Conservation (phyloP, 2,113 vertebrate species). For the Tetrax tetrax region DNA sequence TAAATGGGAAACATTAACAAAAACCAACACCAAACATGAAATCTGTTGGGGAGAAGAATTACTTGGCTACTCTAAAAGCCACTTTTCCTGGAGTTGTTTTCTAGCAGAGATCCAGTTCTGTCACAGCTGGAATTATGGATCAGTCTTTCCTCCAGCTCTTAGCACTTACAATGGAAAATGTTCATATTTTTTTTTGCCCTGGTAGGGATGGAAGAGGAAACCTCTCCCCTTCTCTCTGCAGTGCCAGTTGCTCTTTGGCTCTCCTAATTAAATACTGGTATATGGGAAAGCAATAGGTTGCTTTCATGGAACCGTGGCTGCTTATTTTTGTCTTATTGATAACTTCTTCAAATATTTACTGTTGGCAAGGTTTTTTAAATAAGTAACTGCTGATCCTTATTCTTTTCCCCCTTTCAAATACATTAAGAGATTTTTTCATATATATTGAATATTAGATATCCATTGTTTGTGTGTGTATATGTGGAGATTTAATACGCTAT, state of each 20-base stretch:
- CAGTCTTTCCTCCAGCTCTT: not conserved
- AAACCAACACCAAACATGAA: not conserved
- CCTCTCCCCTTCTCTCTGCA: not conserved
- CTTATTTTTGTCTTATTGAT: not conserved
- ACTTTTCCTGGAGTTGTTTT: not conserved
- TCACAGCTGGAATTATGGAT: not conserved
- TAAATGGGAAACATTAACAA: not conserved
- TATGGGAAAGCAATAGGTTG: not conserved
- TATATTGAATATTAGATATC: not conserved
- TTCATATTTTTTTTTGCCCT: no score
- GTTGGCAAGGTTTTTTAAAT: not conserved
- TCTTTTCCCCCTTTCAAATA: not conserved
- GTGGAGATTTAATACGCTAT: not conserved
- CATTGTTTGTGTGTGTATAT: not conserved
- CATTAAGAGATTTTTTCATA: not conserved
- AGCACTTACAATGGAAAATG: not conserved
- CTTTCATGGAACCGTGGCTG: not conserved
- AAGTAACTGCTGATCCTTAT: not conserved
- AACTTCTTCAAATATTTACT: not conserved
- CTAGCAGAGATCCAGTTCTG: not conserved
- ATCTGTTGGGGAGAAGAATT: not conserved
- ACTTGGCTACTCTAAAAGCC: not conserved
- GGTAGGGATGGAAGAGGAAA: not conserved
- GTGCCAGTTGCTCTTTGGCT: not conserved
- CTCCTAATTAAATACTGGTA: not conserved